A percentile compares a stretch with the other conserved stretches of the same genome.
Conservation (phyloP, 2,888 invertebrate species). For the Aleiodes alternator region DNA sequence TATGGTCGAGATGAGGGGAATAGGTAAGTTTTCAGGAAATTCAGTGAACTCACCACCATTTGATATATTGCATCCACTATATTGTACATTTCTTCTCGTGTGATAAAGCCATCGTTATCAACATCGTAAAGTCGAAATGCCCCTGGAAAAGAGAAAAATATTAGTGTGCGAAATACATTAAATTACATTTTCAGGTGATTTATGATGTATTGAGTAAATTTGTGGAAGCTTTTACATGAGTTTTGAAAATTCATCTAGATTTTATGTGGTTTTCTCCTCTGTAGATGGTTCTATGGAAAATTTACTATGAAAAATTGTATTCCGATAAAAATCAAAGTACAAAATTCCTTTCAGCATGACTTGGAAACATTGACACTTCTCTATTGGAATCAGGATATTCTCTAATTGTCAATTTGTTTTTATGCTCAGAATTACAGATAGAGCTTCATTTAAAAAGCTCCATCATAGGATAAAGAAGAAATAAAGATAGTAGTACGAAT, state of each 20-base stretch:
- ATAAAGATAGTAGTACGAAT: too few species aligned
- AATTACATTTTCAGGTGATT: background rate
- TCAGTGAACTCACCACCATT: slow-evolving; percentile 90
- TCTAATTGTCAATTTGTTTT: too few species aligned
- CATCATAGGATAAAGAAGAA: too few species aligned
- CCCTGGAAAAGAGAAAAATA: slow-evolving; percentile 80
- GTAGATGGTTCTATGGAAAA: background rate
- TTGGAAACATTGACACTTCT: too few species aligned
- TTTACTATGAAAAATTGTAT: too few species aligned
- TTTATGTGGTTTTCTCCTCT: too few species aligned
- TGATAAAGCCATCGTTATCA: slow-evolving; percentile 97
- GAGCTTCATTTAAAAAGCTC: too few species aligned
- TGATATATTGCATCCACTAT: slow-evolving; percentile 98
- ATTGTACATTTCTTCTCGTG: slow-evolving; percentile 96
- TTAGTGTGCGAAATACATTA: background rate
- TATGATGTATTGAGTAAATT: slow-evolving; percentile 1
- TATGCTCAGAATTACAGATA: too few species aligned
- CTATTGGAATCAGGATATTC: too few species aligned
- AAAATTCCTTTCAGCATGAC: too few species aligned
- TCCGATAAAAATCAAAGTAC: too few species aligned
- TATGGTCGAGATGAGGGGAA: slow-evolving; percentile 1
- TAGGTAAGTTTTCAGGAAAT: slow-evolving; percentile 3
- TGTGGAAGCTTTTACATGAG: slow-evolving; percentile 9
- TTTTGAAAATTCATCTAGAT: background rate
- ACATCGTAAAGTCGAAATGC: slow-evolving; percentile 97